Evolutionary conservation across 2,888 invertebrate species (phyloP).

Genomic region (Aphidoletes aphidimyza): DNA sequence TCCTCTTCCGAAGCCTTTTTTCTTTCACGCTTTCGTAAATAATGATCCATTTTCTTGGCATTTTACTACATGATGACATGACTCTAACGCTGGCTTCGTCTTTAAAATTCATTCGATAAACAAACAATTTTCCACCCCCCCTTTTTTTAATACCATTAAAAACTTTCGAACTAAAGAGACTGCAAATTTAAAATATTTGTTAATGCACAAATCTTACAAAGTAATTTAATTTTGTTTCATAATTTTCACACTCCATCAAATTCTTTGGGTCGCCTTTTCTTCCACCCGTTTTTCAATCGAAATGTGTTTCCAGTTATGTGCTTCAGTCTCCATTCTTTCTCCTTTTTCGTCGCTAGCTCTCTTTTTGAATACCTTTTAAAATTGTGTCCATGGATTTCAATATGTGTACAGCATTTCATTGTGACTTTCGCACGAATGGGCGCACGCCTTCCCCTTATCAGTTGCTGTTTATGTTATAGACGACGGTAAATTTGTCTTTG

Average conservation of each 20-base stretch:
- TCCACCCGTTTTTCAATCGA: background rate
- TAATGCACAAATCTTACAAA: slow-evolving; percentile 35
- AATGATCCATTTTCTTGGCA: slow-evolving; percentile 4
- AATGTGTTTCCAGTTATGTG: slow-evolving; percentile 7
- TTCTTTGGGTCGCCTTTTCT: background rate
- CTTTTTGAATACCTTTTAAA: background rate
- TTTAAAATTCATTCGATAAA: background rate
- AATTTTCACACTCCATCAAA: slow-evolving; percentile 43
- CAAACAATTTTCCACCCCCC: slow-evolving; percentile 8
- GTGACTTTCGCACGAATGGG: background rate
- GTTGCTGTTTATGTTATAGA: slow-evolving; percentile 40
- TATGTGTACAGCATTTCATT: slow-evolving; percentile 13
- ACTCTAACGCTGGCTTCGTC: background rate
- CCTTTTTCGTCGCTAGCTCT: background rate
- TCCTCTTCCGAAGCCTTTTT: background rate
- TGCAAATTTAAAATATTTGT: slow-evolving; percentile 1
- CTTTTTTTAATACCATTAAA: background rate
- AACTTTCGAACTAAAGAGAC: background rate
- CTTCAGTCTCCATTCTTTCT: background rate
- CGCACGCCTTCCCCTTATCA: slow-evolving; percentile 26
- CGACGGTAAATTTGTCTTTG: slow-evolving; percentile 51
- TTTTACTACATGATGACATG: background rate
- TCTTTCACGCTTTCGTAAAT: background rate
- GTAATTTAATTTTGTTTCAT: slow-evolving; percentile 49
- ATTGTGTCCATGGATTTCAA: background rate